Conservation (phyloP, 2,888 invertebrate species). For the Limnephilus marmoratus region DNA sequence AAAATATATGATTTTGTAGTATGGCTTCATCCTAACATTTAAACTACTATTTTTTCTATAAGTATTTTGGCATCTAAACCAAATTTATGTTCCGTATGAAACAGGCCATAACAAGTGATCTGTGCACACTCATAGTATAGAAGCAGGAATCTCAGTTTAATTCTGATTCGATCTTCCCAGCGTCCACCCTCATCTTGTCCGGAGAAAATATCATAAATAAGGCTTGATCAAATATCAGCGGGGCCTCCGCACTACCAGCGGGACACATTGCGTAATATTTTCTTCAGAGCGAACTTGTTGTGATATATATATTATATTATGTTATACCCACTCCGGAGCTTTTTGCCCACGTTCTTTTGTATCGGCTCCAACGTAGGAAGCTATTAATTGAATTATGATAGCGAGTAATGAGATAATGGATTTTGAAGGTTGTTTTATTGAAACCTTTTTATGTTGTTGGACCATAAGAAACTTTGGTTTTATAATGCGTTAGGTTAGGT, state of each 20-base stretch:
- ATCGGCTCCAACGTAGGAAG: constrained; percentile 46
- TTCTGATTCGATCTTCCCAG: constrained; percentile 19
- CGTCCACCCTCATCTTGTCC: constrained; percentile 27
- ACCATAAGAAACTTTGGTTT: background rate
- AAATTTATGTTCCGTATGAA: too few species aligned
- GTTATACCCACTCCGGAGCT: constrained; percentile 4
- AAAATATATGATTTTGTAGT: too few species aligned
- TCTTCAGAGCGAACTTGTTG: constrained; percentile 48
- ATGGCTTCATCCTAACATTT: too few species aligned
- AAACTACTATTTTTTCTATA: too few species aligned
- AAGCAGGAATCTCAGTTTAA: constrained; percentile 2
- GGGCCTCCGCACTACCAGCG: constrained; percentile 55
- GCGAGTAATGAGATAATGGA: constrained; percentile 11
- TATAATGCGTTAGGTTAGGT: background rate
- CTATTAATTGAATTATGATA: constrained; percentile 59
- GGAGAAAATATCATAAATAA: constrained; percentile 63
- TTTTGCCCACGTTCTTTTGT: background rate
- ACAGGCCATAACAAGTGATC: background rate
- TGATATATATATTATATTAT: constrained; percentile 10
- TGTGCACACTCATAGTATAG: background rate
- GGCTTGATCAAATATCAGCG: constrained; percentile 55
- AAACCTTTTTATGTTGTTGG: background rate
- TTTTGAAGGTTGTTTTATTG: background rate
- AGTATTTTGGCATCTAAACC: too few species aligned
- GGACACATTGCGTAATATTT: constrained; percentile 63